These are phyloP conservation scores for Drosophila ustulata DNA, from an alignment of 2,888 invertebrate genomes.

Conservation along the genomic window DNA sequence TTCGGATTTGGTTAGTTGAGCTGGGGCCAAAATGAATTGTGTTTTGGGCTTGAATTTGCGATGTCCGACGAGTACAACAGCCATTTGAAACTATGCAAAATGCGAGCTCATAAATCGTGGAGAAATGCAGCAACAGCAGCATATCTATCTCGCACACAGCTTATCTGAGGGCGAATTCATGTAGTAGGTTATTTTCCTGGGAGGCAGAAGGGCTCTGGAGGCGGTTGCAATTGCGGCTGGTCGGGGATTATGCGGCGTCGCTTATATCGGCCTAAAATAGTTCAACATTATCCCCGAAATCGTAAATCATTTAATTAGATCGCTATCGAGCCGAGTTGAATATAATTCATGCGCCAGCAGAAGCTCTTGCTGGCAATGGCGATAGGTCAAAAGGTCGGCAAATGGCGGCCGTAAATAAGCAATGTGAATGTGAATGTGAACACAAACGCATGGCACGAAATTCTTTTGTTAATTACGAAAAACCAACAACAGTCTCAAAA, in stretches of 20 bases:
- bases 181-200: constrained; percentile 12
- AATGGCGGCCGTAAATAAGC: constrained; percentile 33
- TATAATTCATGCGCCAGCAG: constrained; percentile 50
- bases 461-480: constrained; percentile 72
- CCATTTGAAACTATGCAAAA: constrained; percentile 79
- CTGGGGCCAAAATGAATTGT: constrained; percentile 57
- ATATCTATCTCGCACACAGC: constrained; percentile 15
- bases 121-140: constrained; percentile 41
- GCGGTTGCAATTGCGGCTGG: constrained; percentile 23
- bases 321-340: constrained; percentile 49
- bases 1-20: constrained; percentile 39
- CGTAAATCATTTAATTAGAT: constrained; percentile 77
- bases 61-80: constrained; percentile 56
- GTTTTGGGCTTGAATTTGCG: constrained; percentile 57
- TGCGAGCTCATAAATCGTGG: constrained; percentile 64
- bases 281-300: constrained; percentile 60
- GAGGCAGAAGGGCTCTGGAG: not conserved
- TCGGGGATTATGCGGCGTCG: constrained; percentile 46
- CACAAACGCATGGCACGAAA: constrained; percentile 30
- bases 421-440: constrained; percentile 1
- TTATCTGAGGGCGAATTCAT: constrained; percentile 36
- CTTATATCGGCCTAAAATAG: constrained; percentile 54
- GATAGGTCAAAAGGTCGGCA: constrained; percentile 55
- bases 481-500: constrained; percentile 26
- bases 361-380: constrained; percentile 20